Conservation (phyloP, 2,797 vertebrate genomes). For the Denticeps clupeoides region DNA sequence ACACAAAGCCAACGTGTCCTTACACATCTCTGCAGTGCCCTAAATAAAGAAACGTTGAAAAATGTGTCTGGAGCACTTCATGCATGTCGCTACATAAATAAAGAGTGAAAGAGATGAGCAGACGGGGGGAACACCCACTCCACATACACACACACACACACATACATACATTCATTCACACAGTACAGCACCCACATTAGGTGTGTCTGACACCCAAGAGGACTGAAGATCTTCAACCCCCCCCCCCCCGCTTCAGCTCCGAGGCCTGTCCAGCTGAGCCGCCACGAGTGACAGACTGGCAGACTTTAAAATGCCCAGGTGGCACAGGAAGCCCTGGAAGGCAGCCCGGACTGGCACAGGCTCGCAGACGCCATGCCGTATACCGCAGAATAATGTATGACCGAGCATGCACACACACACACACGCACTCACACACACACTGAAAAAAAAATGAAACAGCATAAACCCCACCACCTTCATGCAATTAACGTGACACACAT, state of each 20-base stretch:
- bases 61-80: no score
- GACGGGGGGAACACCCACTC: constrained; percentile 3
- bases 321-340: constrained; percentile 60
- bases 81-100: no score
- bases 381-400: constrained; percentile 3
- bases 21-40: no score
- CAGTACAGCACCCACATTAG: constrained; percentile 10
- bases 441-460: constrained; percentile 1
- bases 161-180: neutral
- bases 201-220: no score
- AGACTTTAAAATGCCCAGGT: constrained; percentile 57
- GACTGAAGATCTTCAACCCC: constrained; percentile 42
- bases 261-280: constrained; percentile 51
- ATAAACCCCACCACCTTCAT: constrained; percentile 37
- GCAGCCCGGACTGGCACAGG: constrained; percentile 33
- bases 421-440: constrained; percentile 31
- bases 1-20: no score
- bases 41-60: no score
- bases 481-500: constrained; percentile 61
- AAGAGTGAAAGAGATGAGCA: neutral
- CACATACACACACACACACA: constrained; percentile 12
- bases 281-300: constrained; percentile 48
- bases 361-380: constrained; percentile 5
- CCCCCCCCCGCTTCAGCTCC: neutral
- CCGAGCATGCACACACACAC: constrained; percentile 21